A percentile compares a stretch with the other conserved stretches of the same genome.
Conservation (phyloP, 2,797 vertebrate species). For the Bovichtus diacanthus region DNA sequence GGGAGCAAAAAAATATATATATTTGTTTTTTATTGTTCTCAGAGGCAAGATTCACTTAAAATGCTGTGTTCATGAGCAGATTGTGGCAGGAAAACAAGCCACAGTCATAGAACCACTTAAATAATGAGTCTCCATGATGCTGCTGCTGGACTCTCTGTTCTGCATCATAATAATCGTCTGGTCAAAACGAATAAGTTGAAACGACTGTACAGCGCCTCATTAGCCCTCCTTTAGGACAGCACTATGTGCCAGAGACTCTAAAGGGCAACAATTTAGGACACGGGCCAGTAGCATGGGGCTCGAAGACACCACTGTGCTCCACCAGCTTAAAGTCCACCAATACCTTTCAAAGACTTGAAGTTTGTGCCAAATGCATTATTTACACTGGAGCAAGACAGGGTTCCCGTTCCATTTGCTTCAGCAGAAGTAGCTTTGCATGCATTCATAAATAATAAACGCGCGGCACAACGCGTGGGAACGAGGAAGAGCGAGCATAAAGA, state of each 20-base stretch:
- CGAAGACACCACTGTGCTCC: constrained; percentile 35
- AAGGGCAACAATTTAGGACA: constrained; percentile 58
- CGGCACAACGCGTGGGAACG: constrained; percentile 68
- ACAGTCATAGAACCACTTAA: constrained; percentile 50
- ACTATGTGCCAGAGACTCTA: constrained; percentile 47
- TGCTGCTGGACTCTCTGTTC: constrained; percentile 53
- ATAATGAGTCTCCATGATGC: constrained; percentile 63
- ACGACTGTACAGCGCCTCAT: constrained; percentile 60
- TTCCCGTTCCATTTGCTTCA: constrained; percentile 80
- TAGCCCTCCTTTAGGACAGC: constrained; percentile 63
- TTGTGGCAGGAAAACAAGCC: constrained; percentile 49
- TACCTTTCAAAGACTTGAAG: constrained; percentile 66
- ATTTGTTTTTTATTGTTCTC: constrained; percentile 41
- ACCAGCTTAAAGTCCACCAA: constrained; percentile 51
- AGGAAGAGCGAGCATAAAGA: constrained; percentile 60
- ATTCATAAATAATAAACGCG: constrained; percentile 85
- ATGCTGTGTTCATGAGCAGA: constrained; percentile 30
- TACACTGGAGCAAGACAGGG: constrained; percentile 78
- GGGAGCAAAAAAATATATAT: constrained; percentile 20
- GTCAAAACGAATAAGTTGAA: constrained; percentile 56
- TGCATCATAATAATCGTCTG: constrained; percentile 65
- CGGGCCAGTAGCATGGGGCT: constrained; percentile 38
- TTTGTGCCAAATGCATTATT: constrained; percentile 85
- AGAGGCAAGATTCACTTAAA: constrained; percentile 6
- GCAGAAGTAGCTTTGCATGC: constrained; percentile 83